Base-by-base conservation (phyloP, 2,113 vertebrate genomes). In the Syngnathoides biaculeatus region DNA sequence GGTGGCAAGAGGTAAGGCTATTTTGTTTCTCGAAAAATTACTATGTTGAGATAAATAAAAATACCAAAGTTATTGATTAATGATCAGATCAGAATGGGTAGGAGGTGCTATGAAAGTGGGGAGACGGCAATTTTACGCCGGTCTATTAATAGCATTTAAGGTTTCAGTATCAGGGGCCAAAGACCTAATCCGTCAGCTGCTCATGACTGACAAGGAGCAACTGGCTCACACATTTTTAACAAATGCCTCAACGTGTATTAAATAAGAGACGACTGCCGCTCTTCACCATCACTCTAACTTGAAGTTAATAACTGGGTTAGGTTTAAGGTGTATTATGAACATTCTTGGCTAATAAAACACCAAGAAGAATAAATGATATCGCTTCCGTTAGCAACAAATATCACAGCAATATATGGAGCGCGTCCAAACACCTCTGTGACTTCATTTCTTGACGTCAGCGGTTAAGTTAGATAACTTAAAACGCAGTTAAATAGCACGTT, bases 151-250 rank as follows among this genome's bases (percentile, higher is more conserved):
- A 90, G 85, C 79, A 64, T 68, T 50, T 20, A 68, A 70, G 75
- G 75, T 87, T 64, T 67, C 43, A 50, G 79, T 87, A 84, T 89
- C 85, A 84, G 74, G 74, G 73, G 15, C 26, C 20, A 75, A 71
- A 69, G 69, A 63, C 47, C 78, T 75, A 70, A 78, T 81, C 74
- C 78, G 82, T 87, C 88, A 88, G 82, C 85, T 82, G 81, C 55
- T 64, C 73, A 11, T 78, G 89, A 92, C 72, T 87, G 91, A 91
- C 86, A 89, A 72, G 59, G 59, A 86, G 86, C 91, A 92, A 88
- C 91, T 92, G 81, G 77, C 81, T 65, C 76, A 64, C 55, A 42
- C 63, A 59, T n/a, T n/a, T n/a, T n/a, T 15, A 39, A 24, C 78
- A 72, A 91, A 87, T 83, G 74, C 80, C 88, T 56, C 13, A 20